These are phyloP conservation scores for Oscheius onirici DNA, from an alignment of 2,888 invertebrate genomes.

Conservation along the genomic window DNA sequence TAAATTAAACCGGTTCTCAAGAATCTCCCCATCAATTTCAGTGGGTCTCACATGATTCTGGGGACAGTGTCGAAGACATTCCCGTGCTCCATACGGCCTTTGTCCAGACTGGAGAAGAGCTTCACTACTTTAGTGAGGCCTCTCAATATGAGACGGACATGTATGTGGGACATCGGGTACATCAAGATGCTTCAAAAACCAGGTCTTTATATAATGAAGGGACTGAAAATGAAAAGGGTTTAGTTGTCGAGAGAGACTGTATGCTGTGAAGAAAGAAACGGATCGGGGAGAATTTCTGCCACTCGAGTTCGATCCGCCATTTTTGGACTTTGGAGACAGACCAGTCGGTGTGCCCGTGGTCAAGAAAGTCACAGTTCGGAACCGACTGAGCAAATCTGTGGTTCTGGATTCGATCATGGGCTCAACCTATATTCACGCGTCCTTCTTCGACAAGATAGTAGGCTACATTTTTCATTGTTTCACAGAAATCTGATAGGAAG, in stretches of 20 bases:
- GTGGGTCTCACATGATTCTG: slow-evolving; percentile 31
- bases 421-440: slow-evolving; percentile 48
- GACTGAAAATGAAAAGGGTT: background rate
- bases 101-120: slow-evolving; percentile 80
- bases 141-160: slow-evolving; percentile 29
- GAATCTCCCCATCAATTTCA: slow-evolving; percentile 43
- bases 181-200: slow-evolving; percentile 23
- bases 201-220: background rate
- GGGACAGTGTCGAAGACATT: slow-evolving; percentile 38
- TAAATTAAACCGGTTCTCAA: background rate
- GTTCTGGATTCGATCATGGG: slow-evolving; percentile 47
- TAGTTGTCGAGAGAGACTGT: slow-evolving; percentile 27
- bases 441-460: slow-evolving; percentile 44
- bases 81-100: slow-evolving; percentile 77
- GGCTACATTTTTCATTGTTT: background rate
- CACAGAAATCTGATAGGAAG: slow-evolving; percentile 77
- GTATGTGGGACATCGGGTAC: slow-evolving; percentile 27
- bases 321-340: slow-evolving; percentile 55
- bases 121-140: slow-evolving; percentile 76
- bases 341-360: slow-evolving; percentile 47
- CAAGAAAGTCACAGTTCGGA: slow-evolving; percentile 41
- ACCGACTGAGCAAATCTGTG: slow-evolving; percentile 36
- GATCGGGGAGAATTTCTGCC: slow-evolving; percentile 40
- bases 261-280: slow-evolving; percentile 38
- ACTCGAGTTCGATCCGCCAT: slow-evolving; percentile 53